Evolutionary conservation across 2,113 vertebrate species (phyloP).

Genomic region (Cynoglossus semilaevis): DNA sequence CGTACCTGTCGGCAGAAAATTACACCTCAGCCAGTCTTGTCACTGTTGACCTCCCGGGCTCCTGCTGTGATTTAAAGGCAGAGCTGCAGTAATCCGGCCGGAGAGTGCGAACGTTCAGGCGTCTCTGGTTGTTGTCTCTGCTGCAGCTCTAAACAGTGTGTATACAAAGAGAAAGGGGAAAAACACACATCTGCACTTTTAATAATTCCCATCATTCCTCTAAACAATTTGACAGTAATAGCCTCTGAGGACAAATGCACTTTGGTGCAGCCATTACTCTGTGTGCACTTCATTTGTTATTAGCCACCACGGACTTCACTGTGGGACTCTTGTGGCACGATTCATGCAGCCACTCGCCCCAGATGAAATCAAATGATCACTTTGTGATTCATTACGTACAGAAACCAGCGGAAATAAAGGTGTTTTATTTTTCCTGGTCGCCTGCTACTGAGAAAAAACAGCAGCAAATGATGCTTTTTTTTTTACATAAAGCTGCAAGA

Average conservation of each 20-base stretch:
- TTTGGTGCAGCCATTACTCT: conserved; percentile 31
- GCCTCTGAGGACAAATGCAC: conserved; percentile 51
- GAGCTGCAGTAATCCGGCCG: conserved; percentile 5
- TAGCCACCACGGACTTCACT: conserved; percentile 44
- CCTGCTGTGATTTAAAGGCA: conserved; percentile 49
- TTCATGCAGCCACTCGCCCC: conserved; percentile 25
- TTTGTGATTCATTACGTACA: conserved; percentile 55
- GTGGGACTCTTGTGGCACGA: conserved; percentile 38
- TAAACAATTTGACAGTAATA: conserved; percentile 51
- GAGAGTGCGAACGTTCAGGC: conserved; percentile 15
- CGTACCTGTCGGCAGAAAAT: conserved; percentile 29
- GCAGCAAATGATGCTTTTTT: conserved; percentile 10
- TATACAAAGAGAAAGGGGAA: background rate
- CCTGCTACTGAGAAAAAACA: conserved; percentile 22
- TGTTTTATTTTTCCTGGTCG: conserved; percentile 29
- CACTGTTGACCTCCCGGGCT: conserved; percentile 38
- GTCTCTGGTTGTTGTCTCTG: conserved; percentile 5
- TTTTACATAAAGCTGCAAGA: no score
- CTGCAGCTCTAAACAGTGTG: background rate
- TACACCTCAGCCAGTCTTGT: conserved; percentile 26
- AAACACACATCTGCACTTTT: conserved; percentile 11
- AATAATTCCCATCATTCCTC: conserved; percentile 42
- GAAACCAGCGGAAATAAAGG: conserved; percentile 12
- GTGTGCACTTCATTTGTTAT: conserved; percentile 46
- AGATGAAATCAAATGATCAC: conserved; percentile 55